phyloP scores from a whole-genome alignment of 2,888 invertebrate genomes.

The Parelbella ahira region DNA sequence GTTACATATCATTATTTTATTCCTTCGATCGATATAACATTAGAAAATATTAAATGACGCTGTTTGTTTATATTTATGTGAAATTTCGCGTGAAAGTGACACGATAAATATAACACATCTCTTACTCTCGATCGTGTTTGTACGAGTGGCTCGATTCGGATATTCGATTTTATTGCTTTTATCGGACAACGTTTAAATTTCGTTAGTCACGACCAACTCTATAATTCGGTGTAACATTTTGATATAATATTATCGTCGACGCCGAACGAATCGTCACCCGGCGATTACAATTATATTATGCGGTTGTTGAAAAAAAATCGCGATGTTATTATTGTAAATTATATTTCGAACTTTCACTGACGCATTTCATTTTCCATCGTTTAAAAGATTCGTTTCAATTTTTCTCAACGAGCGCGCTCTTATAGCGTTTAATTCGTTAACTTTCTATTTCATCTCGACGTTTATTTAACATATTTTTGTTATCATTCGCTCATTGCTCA shows the following conservation, averaged over 20 bases:
- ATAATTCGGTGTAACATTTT: slow-evolving; percentile 16
- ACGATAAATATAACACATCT: neutral
- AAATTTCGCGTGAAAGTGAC: slow-evolving; percentile 1
- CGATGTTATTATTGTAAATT: slow-evolving; percentile 11
- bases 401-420: neutral
- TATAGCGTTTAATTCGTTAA: neutral
- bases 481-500: too few relatives aligned
- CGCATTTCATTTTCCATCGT: neutral
- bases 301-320: slow-evolving; percentile 5
- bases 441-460: neutral
- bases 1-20: too few relatives aligned
- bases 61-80: neutral
- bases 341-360: slow-evolving; percentile 9
- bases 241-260: slow-evolving; percentile 14
- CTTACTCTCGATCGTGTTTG: slow-evolving; percentile 2
- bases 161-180: slow-evolving; percentile 5
- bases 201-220: slow-evolving; percentile 10
- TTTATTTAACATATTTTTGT: too few relatives aligned
- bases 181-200: slow-evolving; percentile 10
- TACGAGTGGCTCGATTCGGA: neutral
- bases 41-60: too few relatives aligned
- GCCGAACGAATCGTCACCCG: slow-evolving; percentile 5
- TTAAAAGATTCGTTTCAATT: slow-evolving; percentile 3
- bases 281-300: slow-evolving; percentile 1
- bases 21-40: too few relatives aligned